Evolutionary conservation across 2,797 vertebrate species (phyloP), one percentile per base, ranked within the genome.

Genomic region (Synanceia verrucosa): DNA sequence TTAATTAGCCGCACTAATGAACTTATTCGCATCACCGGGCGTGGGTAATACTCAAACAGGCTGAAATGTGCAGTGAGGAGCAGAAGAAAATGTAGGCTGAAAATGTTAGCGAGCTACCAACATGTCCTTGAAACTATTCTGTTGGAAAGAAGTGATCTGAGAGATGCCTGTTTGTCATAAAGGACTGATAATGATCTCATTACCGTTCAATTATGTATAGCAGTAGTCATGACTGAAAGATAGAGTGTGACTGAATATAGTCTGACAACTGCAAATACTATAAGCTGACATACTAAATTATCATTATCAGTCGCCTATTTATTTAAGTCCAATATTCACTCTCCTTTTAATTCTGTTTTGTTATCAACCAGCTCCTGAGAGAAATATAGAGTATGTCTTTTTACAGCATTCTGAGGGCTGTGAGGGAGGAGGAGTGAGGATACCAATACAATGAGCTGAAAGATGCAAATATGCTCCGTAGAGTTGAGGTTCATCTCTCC

Each of bases 1-100:
- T 81, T 84, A 82, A 84, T 86, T 84, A 81, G 70, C 73, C 29
- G 65, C 73, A 41, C 57, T 89, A 78, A 86, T 84, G 61, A 75
- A 66, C 55, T 67, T 33, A 23, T 73, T 81, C 18, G 31, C 79
- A 75, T 80, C 55, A 4, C 43, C 67, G 73, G 52, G 52, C 61
- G 55, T 43, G 44, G 51, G 55, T 65, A 41, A 19, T 10, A 10
- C 60, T 28, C 16, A 48, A 77, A 77, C 36, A 65, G 36, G 61
- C 63, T 66, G 6, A 21, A 75, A 52, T 53, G 11, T 51, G 70
- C 50, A 50, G 11, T n/a, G 43, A 67, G 39, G 26, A 73, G 41
- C 14, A 52, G 29, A 28, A 52, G 24, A 18, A 62, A 55, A 61
- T 53, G 24, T 5, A 14, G 1, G 14, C 41, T 23, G 21, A 64